phyloP scores from a whole-genome alignment of 2,888 invertebrate genomes.

The Troides oblongomaculatus region DNA sequence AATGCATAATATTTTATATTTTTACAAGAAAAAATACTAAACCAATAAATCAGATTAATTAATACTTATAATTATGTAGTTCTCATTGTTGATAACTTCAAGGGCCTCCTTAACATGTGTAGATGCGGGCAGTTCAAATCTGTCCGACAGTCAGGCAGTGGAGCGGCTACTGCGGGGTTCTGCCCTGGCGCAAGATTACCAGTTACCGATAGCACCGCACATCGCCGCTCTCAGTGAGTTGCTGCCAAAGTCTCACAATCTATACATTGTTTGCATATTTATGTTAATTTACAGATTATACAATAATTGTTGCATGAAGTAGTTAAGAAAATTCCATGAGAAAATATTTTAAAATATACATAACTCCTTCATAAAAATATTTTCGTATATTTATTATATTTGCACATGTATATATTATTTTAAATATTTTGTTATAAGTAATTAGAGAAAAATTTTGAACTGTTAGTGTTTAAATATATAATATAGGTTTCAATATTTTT shows the following conservation, averaged over 20 bases:
- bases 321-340: not conserved
- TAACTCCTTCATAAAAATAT: too few relatives aligned
- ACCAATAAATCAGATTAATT: too few relatives aligned
- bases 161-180: constrained; percentile 72
- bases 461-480: too few relatives aligned
- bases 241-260: constrained; percentile 49
- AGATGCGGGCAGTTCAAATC: constrained; percentile 65
- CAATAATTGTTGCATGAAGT: too few relatives aligned
- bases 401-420: too few relatives aligned
- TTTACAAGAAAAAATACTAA: too few relatives aligned
- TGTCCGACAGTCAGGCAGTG: constrained; percentile 74
- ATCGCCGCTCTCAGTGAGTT: constrained; percentile 78
- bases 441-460: too few relatives aligned
- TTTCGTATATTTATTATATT: too few relatives aligned
- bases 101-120: constrained; percentile 21
- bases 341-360: not conserved
- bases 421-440: too few relatives aligned
- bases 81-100: constrained; percentile 1
- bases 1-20: too few relatives aligned
- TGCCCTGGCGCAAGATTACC: constrained; percentile 73
- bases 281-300: not conserved
- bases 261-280: not conserved
- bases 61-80: not conserved
- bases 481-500: too few relatives aligned
- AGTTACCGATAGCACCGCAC: constrained; percentile 72